Conservation (phyloP, 2,113 vertebrate genomes). For the Chionis minor region DNA sequence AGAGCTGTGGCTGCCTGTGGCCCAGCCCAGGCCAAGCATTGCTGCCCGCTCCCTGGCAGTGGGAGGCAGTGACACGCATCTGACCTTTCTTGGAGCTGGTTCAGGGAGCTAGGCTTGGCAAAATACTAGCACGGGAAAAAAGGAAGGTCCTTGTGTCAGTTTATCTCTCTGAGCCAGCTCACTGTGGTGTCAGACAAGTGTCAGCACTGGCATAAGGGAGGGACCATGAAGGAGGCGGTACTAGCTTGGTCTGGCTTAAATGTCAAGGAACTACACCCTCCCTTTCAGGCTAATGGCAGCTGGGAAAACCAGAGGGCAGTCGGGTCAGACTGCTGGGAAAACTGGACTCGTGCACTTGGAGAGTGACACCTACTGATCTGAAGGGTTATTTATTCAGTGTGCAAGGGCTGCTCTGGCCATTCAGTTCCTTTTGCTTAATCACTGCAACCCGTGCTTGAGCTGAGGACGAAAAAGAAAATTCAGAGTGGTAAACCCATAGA, state of each 20-base stretch:
- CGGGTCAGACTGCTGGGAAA: background rate
- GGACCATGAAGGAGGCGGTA: background rate
- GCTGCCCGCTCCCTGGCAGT: background rate
- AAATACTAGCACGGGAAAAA: background rate
- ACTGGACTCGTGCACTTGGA: background rate
- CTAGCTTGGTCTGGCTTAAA: background rate
- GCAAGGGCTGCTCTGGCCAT: background rate
- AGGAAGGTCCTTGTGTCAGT: background rate
- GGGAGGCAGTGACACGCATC: background rate
- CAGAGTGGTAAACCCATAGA: background rate
- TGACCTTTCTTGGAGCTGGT: background rate
- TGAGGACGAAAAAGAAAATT: background rate
- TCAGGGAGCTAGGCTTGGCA: background rate
- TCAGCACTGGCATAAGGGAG: background rate
- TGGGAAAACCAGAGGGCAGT: background rate
- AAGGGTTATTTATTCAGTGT: background rate
- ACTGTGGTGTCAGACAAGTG: background rate
- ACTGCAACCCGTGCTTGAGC: background rate
- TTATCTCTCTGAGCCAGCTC: background rate
- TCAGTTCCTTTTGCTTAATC: background rate
- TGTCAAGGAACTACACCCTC: background rate
- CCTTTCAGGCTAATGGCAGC: background rate
- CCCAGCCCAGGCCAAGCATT: background rate
- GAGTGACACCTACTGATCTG: slow-evolving; percentile 1
- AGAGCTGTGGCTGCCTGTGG: background rate